These are phyloP conservation scores for Dermolepida albohirtum DNA, from an alignment of 2,888 invertebrate genomes.

Conservation along the genomic window DNA sequence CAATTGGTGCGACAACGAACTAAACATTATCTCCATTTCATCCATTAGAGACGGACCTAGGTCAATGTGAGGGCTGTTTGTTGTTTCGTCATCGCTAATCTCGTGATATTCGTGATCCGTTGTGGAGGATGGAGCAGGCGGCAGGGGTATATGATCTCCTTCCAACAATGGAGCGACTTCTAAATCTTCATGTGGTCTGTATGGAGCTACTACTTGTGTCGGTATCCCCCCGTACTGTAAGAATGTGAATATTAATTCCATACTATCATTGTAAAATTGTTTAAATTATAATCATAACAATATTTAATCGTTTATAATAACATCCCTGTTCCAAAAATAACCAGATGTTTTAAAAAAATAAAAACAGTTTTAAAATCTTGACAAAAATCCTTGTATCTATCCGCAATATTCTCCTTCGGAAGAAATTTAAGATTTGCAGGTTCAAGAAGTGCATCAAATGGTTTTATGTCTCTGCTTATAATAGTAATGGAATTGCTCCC, in stretches of 20 bases:
- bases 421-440: no score
- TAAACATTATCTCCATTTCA: conserved; percentile 90
- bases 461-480: no score
- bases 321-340: no score
- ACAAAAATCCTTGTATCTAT: no score
- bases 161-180: conserved; percentile 75
- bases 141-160: conserved; percentile 59
- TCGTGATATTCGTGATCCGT: conserved; percentile 83
- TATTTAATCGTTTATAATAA: no score
- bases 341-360: no score
- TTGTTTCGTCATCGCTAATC: conserved; percentile 82
- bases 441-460: no score
- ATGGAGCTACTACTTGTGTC: conserved; percentile 88
- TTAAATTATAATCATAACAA: background rate
- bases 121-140: conserved; percentile 62
- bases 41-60: conserved; percentile 92
- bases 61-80: conserved; percentile 72
- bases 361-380: no score
- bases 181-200: conserved; percentile 87
- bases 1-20: conserved; percentile 65
- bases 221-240: conserved; percentile 81
- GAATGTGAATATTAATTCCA: background rate
- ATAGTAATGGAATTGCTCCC: no score
- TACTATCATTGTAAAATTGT: background rate
- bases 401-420: no score